phyloP scores from a whole-genome alignment of 1,140 invertebrate species.

The Ladona fulva region DNA sequence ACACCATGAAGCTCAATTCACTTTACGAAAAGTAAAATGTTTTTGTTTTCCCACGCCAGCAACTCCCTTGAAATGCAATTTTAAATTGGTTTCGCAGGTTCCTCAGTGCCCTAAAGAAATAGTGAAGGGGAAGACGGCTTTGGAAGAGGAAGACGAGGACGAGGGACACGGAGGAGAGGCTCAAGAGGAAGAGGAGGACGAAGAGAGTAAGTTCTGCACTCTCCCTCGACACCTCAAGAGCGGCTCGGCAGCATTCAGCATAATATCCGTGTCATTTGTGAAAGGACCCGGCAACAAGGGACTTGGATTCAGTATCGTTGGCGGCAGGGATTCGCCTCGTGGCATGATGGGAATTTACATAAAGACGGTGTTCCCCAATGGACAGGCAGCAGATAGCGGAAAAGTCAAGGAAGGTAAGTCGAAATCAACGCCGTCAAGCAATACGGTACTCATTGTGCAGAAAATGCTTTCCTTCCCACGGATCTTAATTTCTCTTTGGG shows the following conservation, averaged over 20 bases:
- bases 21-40: background rate
- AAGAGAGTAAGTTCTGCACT: slow-evolving; percentile 42
- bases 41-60: background rate
- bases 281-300: slow-evolving; percentile 79
- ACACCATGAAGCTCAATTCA: background rate
- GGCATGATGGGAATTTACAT: slow-evolving; percentile 87
- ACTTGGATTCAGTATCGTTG: slow-evolving; percentile 85
- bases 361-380: slow-evolving; percentile 79
- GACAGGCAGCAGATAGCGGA: slow-evolving; percentile 74
- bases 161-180: slow-evolving; percentile 37
- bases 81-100: background rate
- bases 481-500: no score
- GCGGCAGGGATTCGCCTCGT: slow-evolving; percentile 77
- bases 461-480: no score
- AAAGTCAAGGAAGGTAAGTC: slow-evolving; percentile 72
- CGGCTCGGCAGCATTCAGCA: slow-evolving; percentile 36
- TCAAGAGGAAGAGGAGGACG: slow-evolving; percentile 38
- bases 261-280: slow-evolving; percentile 53
- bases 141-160: slow-evolving; percentile 29
- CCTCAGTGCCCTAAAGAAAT: background rate
- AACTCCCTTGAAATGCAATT: background rate
- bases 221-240: slow-evolving; percentile 39
- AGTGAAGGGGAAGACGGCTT: slow-evolving; percentile 21
- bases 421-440: no score
- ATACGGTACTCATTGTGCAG: no score